Evolutionary conservation across 1,140 invertebrate genomes (phyloP).

Genomic region (honey bee (Apis mellifera)): Amel_HAv3.1 CM009943.2:5261001-5261500

Average conservation of each 20-base stretch:
- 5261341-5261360: neutral
- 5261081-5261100: neutral
- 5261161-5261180: neutral
- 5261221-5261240: neutral
- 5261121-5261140: neutral
- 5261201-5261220: neutral
- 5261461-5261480: neutral
- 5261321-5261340: neutral
- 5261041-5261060: neutral
- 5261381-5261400: neutral
- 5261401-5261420: neutral
- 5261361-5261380: neutral
- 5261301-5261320: constrained; percentile 2
- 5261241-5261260: neutral
- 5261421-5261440: no score
- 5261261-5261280: constrained; percentile 20
- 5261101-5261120: neutral
- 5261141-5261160: neutral
- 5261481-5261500: neutral
- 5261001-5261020: neutral
- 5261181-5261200: neutral
- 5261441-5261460: neutral
- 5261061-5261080: neutral
- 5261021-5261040: neutral
- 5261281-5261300: neutral